Evolutionary conservation across 2,797 vertebrate species (phyloP).

Genomic region (Lithobates pipiens): DNA sequence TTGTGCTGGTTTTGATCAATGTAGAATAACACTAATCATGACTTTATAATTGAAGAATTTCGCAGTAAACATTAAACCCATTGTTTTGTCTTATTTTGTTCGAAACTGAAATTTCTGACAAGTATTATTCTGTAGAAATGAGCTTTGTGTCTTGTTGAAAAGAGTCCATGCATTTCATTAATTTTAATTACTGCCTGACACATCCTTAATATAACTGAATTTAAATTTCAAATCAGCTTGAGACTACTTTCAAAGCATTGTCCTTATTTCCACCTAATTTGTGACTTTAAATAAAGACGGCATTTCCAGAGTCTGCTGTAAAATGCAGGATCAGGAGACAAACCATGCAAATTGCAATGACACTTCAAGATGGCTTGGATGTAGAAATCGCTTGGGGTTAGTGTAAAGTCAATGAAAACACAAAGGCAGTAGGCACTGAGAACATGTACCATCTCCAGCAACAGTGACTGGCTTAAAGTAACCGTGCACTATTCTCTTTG

Average conservation of each 20-base stretch:
- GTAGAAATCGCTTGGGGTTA: not conserved
- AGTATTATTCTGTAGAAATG: slow-evolving; percentile 39
- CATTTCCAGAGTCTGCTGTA: not conserved
- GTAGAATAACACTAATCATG: slow-evolving; percentile 34
- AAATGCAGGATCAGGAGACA: not conserved
- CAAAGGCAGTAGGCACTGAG: not conserved
- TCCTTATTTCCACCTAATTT: slow-evolving; percentile 40
- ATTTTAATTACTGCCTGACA: slow-evolving; percentile 47
- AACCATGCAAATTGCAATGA: not conserved
- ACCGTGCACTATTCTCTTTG: not conserved
- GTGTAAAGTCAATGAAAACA: not conserved
- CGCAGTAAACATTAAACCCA: slow-evolving; percentile 20
- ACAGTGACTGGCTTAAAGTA: too few relatives aligned
- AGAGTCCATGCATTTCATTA: slow-evolving; percentile 47
- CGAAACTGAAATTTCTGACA: slow-evolving; percentile 20
- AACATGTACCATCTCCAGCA: not conserved
- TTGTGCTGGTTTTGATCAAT: slow-evolving; percentile 21
- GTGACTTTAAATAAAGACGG: not conserved
- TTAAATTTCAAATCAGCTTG: slow-evolving; percentile 34
- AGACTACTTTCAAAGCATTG: slow-evolving; percentile 16
- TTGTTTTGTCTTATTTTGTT: slow-evolving; percentile 28
- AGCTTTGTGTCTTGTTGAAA: slow-evolving; percentile 30
- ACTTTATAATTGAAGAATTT: slow-evolving; percentile 31
- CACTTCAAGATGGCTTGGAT: not conserved
- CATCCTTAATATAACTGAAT: slow-evolving; percentile 34